Evolutionary conservation across 1,140 invertebrate species (phyloP).

Genomic region (Drosophila pallidifrons): DNA sequence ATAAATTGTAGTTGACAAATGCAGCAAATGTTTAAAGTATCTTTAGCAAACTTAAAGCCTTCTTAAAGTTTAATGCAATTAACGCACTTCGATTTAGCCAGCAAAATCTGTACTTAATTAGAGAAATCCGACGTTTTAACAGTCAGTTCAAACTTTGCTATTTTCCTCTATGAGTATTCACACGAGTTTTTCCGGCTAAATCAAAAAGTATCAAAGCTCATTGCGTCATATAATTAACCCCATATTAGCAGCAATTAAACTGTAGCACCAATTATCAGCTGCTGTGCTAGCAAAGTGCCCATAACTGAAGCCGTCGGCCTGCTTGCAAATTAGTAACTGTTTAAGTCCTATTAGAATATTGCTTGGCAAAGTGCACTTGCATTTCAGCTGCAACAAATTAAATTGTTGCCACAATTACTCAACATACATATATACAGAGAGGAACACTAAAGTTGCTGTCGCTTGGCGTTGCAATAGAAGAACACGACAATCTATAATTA

Average conservation of each 20-base stretch:
- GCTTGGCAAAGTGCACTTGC: background rate
- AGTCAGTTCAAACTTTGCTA: too few relatives aligned
- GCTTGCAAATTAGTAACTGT: constrained; percentile 6
- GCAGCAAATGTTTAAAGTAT: too few relatives aligned
- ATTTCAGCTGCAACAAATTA: constrained; percentile 14
- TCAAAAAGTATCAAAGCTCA: background rate
- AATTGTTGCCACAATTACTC: constrained; percentile 42
- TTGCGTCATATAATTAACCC: background rate
- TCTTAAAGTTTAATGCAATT: too few relatives aligned
- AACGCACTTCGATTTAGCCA: too few relatives aligned
- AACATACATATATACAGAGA: background rate
- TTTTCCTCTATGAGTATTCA: too few relatives aligned
- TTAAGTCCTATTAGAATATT: background rate
- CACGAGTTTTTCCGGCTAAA: background rate
- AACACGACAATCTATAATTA: constrained; percentile 53
- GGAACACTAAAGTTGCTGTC: constrained; percentile 1
- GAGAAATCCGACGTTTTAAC: too few relatives aligned
- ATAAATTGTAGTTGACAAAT: too few relatives aligned
- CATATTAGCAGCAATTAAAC: constrained; percentile 5
- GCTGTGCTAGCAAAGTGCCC: background rate
- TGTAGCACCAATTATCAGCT: background rate
- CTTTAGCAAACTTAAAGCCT: too few relatives aligned
- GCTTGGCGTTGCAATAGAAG: background rate
- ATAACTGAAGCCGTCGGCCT: constrained; percentile 8
- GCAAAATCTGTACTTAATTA: too few relatives aligned